phyloP scores from a whole-genome alignment of 2,888 invertebrate genomes.

The Drosophila dives region DNA sequence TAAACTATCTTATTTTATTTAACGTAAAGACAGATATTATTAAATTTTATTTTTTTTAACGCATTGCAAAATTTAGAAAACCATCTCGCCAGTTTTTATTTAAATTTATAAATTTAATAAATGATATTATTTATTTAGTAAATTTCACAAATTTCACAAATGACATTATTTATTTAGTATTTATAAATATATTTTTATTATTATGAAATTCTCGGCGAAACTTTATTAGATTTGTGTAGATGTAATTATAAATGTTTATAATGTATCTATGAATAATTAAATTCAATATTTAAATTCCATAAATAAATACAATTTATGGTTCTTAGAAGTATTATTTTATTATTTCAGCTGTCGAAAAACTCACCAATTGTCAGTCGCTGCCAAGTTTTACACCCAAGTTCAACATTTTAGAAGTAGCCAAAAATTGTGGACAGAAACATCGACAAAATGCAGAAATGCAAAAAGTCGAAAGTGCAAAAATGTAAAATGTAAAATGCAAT shows the following conservation, averaged over 20 bases:
- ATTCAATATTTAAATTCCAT: not conserved
- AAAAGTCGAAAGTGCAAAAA: slow-evolving; percentile 35
- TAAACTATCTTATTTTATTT: not conserved
- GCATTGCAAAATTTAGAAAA: not conserved
- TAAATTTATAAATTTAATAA: not conserved
- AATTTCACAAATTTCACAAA: accelerated
- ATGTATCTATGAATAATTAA: not conserved
- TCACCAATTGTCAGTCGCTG: slow-evolving; percentile 32
- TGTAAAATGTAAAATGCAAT: slow-evolving; percentile 56
- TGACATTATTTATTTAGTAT: not conserved
- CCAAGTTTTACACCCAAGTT: slow-evolving; percentile 5
- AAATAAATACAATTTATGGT: not conserved
- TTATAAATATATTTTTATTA: not conserved
- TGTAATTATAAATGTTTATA: not conserved
- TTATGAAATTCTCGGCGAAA: not conserved
- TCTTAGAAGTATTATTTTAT: not conserved
- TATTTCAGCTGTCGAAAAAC: slow-evolving; percentile 6
- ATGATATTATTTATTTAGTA: not conserved
- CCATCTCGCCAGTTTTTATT: not conserved
- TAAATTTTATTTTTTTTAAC: not conserved
- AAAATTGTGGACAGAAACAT: slow-evolving; percentile 17
- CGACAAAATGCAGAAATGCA: slow-evolving; percentile 16
- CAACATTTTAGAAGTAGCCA: slow-evolving; percentile 6
- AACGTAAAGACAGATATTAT: not conserved
- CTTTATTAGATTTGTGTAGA: not conserved